phyloP scores from a whole-genome alignment of 2,113 vertebrate genomes.

The Lichenostomus cassidix region DNA sequence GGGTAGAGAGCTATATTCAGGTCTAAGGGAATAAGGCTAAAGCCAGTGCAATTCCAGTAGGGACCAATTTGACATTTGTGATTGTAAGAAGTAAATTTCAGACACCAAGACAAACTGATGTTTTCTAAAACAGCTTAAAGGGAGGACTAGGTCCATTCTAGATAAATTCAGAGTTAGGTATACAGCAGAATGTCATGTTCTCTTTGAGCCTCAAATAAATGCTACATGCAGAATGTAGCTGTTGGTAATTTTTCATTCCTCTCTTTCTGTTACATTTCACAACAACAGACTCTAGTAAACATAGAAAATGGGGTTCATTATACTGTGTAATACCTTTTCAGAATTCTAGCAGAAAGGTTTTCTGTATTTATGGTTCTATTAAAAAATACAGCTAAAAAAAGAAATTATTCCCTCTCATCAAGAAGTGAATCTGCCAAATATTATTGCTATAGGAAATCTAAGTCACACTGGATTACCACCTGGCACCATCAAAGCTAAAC shows the following conservation, averaged over 20 bases:
- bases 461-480: slow-evolving; percentile 70
- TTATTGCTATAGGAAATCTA: slow-evolving; percentile 72
- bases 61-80: background rate
- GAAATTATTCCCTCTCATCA: slow-evolving; percentile 66
- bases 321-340: background rate
- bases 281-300: slow-evolving; percentile 17
- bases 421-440: slow-evolving; percentile 71
- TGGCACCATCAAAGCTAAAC: slow-evolving; percentile 63
- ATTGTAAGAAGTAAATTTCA: background rate
- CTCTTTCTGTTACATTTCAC: background rate
- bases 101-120: background rate
- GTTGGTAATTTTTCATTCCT: background rate
- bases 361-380: slow-evolving; percentile 55
- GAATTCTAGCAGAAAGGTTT: slow-evolving; percentile 13
- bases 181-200: background rate
- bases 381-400: slow-evolving; percentile 66
- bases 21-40: accelerated
- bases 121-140: slow-evolving; percentile 35
- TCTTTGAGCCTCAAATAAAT: background rate
- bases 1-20: background rate
- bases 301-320: slow-evolving; percentile 35
- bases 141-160: background rate
- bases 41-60: background rate
- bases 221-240: background rate
- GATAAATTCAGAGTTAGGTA: slow-evolving; percentile 6